These are phyloP conservation scores for Ranitomeya variabilis DNA, from an alignment of 2,113 vertebrate species.

Conservation along the genomic window DNA sequence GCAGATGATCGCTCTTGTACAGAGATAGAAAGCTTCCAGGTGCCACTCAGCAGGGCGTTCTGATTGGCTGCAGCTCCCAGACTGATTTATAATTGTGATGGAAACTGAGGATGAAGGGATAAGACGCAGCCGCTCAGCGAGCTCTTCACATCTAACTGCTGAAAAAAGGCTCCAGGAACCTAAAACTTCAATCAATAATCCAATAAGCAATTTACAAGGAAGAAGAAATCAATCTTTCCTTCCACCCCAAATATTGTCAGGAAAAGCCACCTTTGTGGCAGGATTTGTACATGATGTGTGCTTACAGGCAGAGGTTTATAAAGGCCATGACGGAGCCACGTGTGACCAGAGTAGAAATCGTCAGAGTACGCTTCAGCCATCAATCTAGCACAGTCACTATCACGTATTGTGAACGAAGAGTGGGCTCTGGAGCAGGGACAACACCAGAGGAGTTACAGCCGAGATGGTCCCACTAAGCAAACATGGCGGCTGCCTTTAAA, in stretches of 20 bases:
- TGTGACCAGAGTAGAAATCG: conserved; percentile 27
- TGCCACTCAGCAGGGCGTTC: neutral
- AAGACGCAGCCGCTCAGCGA: neutral
- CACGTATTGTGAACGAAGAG: neutral
- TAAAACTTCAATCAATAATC: conserved; percentile 52
- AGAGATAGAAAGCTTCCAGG: conserved; percentile 23
- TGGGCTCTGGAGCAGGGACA: neutral
- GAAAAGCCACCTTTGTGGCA: conserved; percentile 50
- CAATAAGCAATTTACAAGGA: conserved; percentile 50
- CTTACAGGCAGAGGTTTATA: conserved; percentile 44
- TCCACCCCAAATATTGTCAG: neutral
- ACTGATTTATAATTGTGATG: conserved; percentile 54
- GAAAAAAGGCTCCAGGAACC: conserved; percentile 50
- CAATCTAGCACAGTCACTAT: neutral
- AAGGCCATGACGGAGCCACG: conserved; percentile 5
- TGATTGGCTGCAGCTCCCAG: conserved; percentile 31
- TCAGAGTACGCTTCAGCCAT: conserved; percentile 31
- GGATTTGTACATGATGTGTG: conserved; percentile 45
- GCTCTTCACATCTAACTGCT: neutral
- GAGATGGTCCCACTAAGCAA: neutral
- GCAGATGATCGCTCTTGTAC: neutral
- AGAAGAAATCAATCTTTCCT: conserved; percentile 34
- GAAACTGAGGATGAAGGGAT: conserved; percentile 44
- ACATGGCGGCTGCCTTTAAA: neutral
- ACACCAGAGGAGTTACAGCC: neutral